phyloP scores from a whole-genome alignment of 2,888 invertebrate species.

The Eupithecia dodoneata region DNA sequence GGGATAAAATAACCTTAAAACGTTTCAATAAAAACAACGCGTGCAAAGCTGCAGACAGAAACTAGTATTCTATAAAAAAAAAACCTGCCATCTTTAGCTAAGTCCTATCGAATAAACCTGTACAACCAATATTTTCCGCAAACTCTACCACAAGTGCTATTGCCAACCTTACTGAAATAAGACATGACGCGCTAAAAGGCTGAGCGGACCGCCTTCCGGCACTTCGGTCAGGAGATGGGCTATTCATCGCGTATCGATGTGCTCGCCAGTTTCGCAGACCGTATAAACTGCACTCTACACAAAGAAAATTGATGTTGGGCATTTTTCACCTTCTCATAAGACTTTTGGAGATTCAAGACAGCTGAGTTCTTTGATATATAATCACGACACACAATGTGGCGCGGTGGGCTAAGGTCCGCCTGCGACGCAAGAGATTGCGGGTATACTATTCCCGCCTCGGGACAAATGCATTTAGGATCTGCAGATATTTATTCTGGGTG shows the following conservation, averaged over 20 bases:
- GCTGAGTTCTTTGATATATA: neutral
- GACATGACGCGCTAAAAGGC: slow-evolving; percentile 65
- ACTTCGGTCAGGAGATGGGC: slow-evolving; percentile 68
- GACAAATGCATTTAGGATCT: no score
- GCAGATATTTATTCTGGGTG: no score
- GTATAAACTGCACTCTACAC: slow-evolving; percentile 41
- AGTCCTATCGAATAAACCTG: neutral
- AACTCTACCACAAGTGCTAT: slow-evolving; percentile 38
- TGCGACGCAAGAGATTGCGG: no score
- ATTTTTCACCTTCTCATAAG: neutral
- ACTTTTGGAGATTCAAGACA: neutral
- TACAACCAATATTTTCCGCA: slow-evolving; percentile 1
- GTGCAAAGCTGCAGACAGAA: no score
- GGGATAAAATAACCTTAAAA: no score
- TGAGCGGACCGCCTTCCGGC: slow-evolving; percentile 64
- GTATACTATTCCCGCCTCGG: no score
- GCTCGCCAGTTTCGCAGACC: slow-evolving; percentile 45
- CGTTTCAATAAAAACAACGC: no score
- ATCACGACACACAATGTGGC: no score
- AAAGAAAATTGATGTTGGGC: slow-evolving; percentile 1
- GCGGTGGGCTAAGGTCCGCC: no score
- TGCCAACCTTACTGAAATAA: slow-evolving; percentile 53
- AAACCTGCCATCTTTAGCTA: no score
- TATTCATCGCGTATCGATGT: slow-evolving; percentile 70
- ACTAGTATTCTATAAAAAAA: no score